A percentile compares a stretch with the other conserved stretches of the same genome.
Conservation (phyloP, 2,797 vertebrate genomes). For the Gymnodraco acuticeps region DNA sequence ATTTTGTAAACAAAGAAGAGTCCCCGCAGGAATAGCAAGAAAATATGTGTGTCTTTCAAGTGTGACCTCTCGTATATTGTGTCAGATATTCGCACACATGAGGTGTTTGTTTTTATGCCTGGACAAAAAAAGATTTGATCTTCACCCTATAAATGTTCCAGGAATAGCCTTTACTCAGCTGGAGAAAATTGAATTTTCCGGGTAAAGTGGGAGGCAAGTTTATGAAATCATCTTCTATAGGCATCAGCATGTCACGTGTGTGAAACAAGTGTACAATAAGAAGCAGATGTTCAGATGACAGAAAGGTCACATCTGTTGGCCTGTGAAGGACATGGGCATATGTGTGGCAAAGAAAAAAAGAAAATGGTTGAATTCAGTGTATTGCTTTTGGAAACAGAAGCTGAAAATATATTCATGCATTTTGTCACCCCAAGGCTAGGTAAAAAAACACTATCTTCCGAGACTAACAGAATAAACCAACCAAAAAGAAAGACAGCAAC, state of each 20-base stretch:
- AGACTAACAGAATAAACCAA: conserved; percentile 4
- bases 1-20: background rate
- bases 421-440: background rate
- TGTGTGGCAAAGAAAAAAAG: background rate
- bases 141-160: conserved; percentile 73
- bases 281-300: conserved; percentile 40
- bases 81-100: conserved; percentile 11
- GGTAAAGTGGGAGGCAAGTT: conserved; percentile 76
- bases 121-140: conserved; percentile 63
- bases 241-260: conserved; percentile 38
- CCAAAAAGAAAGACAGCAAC: background rate
- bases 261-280: conserved; percentile 17
- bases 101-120: conserved; percentile 29
- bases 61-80: background rate
- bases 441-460: conserved; percentile 13
- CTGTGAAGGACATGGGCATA: conserved; percentile 9
- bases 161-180: conserved; percentile 74
- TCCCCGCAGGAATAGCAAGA: background rate
- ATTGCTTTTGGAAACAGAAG: conserved; percentile 9
- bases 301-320: conserved; percentile 32
- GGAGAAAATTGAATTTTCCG: conserved; percentile 83
- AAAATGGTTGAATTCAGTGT: background rate
- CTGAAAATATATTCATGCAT: conserved; percentile 6
- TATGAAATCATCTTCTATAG: conserved; percentile 69
- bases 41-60: background rate